These are phyloP conservation scores for Napeogenes inachia DNA, from an alignment of 2,888 invertebrate species.

Conservation along the genomic window DNA sequence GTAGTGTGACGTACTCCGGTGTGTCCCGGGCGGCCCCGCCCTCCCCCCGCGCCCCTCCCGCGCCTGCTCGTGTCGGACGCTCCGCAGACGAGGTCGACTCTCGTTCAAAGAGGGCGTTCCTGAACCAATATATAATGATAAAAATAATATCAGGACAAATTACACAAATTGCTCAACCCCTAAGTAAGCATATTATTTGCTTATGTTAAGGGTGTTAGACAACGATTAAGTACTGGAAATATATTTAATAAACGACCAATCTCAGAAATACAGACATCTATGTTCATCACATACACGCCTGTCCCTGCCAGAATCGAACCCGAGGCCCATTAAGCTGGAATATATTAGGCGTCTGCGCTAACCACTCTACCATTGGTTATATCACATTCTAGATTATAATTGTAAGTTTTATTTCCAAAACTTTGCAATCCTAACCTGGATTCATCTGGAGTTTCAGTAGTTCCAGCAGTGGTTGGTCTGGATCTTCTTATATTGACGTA, in stretches of 20 bases:
- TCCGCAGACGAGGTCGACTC: conserved; percentile 51
- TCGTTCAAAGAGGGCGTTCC: conserved; percentile 67
- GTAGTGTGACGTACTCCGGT: conserved; percentile 83
- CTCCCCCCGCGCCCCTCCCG: conserved; percentile 45
- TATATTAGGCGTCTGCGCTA: no score
- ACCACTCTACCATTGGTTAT: no score
- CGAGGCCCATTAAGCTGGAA: no score
- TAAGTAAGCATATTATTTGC: no score
- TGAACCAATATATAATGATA: conserved; percentile 35
- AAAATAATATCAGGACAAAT: background rate
- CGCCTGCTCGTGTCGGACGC: conserved; percentile 42
- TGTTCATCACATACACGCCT: no score
- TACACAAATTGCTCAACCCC: no score
- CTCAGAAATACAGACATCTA: no score
- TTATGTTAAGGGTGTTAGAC: no score
- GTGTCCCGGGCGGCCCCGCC: conserved; percentile 42
- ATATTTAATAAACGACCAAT: no score
- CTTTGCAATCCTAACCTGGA: conserved; percentile 58
- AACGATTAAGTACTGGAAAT: no score
- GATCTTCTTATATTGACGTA: conserved; percentile 85
- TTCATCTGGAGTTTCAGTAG: conserved; percentile 58
- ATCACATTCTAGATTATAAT: no score
- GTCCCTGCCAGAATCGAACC: no score
- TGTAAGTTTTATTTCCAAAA: conserved; percentile 47
- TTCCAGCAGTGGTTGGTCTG: conserved; percentile 66